phyloP scores from a whole-genome alignment of 2,797 vertebrate species.

The Microctenopoma lineatum region DNA sequence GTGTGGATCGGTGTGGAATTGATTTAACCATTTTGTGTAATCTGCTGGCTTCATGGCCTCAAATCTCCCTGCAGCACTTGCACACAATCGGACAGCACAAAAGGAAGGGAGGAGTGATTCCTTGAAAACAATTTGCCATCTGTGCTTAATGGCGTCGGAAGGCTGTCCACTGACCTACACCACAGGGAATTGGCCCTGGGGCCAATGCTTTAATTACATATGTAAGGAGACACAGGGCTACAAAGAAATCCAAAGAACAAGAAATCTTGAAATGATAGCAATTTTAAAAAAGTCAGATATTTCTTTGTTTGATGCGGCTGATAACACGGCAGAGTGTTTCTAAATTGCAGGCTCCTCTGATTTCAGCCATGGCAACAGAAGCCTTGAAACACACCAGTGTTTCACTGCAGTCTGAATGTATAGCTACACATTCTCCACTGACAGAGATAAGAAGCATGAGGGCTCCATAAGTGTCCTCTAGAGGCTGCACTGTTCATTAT shows the following conservation, averaged over 20 bases:
- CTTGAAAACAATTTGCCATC: conserved; percentile 67
- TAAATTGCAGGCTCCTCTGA: neutral
- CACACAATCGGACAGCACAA: conserved; percentile 25
- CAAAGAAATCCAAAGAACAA: conserved; percentile 9
- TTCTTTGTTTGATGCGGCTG: neutral
- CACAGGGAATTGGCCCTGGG: conserved; percentile 30
- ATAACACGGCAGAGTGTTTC: neutral
- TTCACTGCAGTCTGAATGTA: neutral
- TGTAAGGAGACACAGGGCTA: conserved; percentile 5
- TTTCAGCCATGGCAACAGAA: neutral
- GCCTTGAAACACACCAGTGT: neutral
- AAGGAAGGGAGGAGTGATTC: conserved; percentile 33
- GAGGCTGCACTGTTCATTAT: neutral
- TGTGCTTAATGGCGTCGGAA: conserved; percentile 64
- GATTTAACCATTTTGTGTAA: conserved; percentile 13
- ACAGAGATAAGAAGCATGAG: neutral
- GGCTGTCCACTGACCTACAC: conserved; percentile 48
- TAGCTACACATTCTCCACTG: neutral
- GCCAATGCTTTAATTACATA: conserved; percentile 59
- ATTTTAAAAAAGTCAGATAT: neutral
- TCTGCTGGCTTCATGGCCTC: conserved; percentile 7
- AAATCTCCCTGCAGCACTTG: conserved; percentile 23
- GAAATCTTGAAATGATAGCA: neutral
- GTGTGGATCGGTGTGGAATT: conserved; percentile 16
- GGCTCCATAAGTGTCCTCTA: neutral